Conservation (phyloP, 1,140 invertebrate genomes). For the Pseudomyrmex flavicornis region DNA sequence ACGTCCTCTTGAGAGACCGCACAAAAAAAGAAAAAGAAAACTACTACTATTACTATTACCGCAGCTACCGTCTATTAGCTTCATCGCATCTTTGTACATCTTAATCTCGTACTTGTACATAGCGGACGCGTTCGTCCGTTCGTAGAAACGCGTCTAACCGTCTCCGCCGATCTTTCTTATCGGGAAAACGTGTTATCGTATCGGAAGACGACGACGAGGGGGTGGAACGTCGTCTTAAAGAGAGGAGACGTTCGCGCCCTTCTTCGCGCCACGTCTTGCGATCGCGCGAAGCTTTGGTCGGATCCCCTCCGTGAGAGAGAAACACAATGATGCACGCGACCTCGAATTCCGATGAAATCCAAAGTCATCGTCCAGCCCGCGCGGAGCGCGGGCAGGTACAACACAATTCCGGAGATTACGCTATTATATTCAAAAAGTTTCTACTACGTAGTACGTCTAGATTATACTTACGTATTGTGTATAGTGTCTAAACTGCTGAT, state of each 20-base stretch:
- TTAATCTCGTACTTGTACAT: conserved; percentile 60
- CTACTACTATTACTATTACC: conserved; percentile 27
- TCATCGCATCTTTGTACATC: conserved; percentile 48
- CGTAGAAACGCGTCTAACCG: conserved; percentile 27
- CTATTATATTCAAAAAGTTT: conserved; percentile 74
- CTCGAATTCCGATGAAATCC: conserved; percentile 70
- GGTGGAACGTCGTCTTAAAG: no score
- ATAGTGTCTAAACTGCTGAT: conserved; percentile 74
- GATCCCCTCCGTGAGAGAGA: conserved; percentile 62
- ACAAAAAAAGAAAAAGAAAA: conserved; percentile 3
- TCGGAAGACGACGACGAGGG: background rate
- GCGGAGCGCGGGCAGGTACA: conserved; percentile 61
- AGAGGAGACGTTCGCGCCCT: background rate
- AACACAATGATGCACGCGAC: conserved; percentile 63
- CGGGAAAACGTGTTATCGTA: background rate
- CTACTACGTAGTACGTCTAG: conserved; percentile 76
- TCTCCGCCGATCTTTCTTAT: background rate
- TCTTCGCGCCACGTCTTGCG: background rate
- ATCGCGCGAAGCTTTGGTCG: conserved; percentile 67
- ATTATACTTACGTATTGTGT: conserved; percentile 75
- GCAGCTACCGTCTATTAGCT: conserved; percentile 59
- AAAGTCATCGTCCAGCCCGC: conserved; percentile 62
- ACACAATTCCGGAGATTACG: conserved; percentile 71
- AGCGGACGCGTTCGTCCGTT: conserved; percentile 38
- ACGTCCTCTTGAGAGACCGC: no score